Evolutionary conservation across 1,140 invertebrate species (phyloP).

Genomic region (Sitodiplosis mosellana): DNA sequence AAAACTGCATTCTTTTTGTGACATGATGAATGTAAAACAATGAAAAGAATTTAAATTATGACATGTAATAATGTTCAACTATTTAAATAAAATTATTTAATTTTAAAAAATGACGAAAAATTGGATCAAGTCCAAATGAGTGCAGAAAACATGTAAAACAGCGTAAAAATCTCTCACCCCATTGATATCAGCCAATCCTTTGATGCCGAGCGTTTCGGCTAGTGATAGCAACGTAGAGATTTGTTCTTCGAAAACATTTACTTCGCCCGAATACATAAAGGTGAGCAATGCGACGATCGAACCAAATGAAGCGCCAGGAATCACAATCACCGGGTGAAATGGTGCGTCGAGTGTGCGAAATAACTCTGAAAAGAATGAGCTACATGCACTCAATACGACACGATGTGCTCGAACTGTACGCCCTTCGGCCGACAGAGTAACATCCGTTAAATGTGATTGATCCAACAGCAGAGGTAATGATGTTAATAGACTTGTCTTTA

Average conservation of each 20-base stretch:
- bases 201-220: conserved; percentile 67
- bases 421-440: conserved; percentile 70
- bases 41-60: no score
- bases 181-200: conserved; percentile 67
- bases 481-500: conserved; percentile 52
- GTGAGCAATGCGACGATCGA: conserved; percentile 67
- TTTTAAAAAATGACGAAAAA: no score
- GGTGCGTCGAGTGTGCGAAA: conserved; percentile 53
- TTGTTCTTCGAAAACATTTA: conserved; percentile 67
- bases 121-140: conserved; percentile 4
- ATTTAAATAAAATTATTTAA: no score
- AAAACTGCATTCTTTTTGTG: no score
- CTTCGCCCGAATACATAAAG: conserved; percentile 86
- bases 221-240: conserved; percentile 62
- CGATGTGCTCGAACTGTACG: conserved; percentile 63
- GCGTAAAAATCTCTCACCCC: conserved; percentile 31
- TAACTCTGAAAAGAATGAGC: conserved; percentile 77
- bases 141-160: not conserved
- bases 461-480: conserved; percentile 65
- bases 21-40: no score
- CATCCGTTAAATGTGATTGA: conserved; percentile 72
- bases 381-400: conserved; percentile 77
- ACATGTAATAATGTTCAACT: no score
- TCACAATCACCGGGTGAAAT: conserved; percentile 65
- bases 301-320: conserved; percentile 59